A percentile compares a stretch with the other conserved stretches of the same genome.
phyloP scores from a whole-genome alignment of 2,888 invertebrate species.

The Griposia aprilina region DNA sequence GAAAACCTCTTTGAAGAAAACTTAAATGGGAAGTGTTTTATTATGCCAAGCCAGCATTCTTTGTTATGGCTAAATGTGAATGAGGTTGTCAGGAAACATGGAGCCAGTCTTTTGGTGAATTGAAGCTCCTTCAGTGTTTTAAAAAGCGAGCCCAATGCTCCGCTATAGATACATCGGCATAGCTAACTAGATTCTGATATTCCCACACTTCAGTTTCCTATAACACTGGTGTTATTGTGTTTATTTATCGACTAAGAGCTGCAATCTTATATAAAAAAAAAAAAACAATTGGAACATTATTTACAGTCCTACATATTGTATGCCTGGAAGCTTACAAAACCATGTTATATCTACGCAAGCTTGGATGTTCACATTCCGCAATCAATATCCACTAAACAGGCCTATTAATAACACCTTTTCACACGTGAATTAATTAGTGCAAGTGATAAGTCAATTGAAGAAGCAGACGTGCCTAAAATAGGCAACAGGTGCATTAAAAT shows the following conservation, averaged over 20 bases:
- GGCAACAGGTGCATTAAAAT: slow-evolving; percentile 3
- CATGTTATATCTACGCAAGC: slow-evolving; percentile 26
- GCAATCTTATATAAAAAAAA: not conserved
- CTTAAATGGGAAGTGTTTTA: not conserved
- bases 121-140: not conserved
- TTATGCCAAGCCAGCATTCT: not conserved
- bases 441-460: slow-evolving; percentile 36
- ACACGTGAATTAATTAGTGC: slow-evolving; percentile 33
- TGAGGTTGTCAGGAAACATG: not conserved
- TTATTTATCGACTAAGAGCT: not conserved
- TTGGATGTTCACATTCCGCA: slow-evolving; percentile 36
- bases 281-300: slow-evolving; percentile 30
- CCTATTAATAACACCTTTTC: slow-evolving; percentile 30
- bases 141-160: not conserved
- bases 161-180: not conserved
- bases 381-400: slow-evolving; percentile 32
- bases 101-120: not conserved
- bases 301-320: slow-evolving; percentile 8
- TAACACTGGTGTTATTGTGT: not conserved
- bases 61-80: not conserved
- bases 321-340: slow-evolving; percentile 10
- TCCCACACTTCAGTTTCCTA: not conserved
- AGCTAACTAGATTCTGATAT: not conserved
- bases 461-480: slow-evolving; percentile 25
- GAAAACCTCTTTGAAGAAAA: not conserved